phyloP scores from a whole-genome alignment of 2,888 invertebrate species.

The Dasypolia templi region DNA sequence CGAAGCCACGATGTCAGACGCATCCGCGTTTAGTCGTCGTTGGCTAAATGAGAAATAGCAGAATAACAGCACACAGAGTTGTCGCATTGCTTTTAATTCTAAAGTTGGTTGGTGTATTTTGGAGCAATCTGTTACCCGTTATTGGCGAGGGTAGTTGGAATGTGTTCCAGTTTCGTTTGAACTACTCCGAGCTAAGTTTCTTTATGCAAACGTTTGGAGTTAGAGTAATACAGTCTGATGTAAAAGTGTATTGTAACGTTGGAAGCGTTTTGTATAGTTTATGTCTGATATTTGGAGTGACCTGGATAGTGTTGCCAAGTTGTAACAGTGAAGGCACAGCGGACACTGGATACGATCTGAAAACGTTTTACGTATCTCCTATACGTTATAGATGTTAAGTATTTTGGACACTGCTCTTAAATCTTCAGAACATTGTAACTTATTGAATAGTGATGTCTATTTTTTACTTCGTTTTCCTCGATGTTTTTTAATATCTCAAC shows the following conservation, averaged over 20 bases:
- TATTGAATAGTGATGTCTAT: constrained; percentile 1
- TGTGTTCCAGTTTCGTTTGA: constrained; percentile 50
- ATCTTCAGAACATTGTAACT: constrained; percentile 12
- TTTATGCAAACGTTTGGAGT: constrained; percentile 53
- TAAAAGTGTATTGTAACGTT: constrained; percentile 53
- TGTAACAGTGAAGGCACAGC: constrained; percentile 16
- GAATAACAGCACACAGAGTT: constrained; percentile 70
- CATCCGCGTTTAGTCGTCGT: constrained; percentile 82
- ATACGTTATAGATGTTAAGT: constrained; percentile 19
- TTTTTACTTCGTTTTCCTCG: neutral
- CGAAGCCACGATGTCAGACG: constrained; percentile 85
- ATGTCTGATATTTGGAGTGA: constrained; percentile 41
- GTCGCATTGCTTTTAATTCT: constrained; percentile 64
- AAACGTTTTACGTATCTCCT: constrained; percentile 31
- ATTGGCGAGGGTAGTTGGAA: constrained; percentile 52
- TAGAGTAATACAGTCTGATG: constrained; percentile 45
- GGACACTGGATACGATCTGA: constrained; percentile 25
- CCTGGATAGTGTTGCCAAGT: constrained; percentile 53
- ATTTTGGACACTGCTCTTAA: neutral
- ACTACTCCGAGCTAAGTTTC: constrained; percentile 49
- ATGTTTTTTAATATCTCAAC: neutral
- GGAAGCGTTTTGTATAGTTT: constrained; percentile 47
- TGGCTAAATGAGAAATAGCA: constrained; percentile 87
- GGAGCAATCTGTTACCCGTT: constrained; percentile 57
- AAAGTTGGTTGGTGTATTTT: constrained; percentile 60